Conservation (phyloP, 2,888 invertebrate genomes). For the Archips xylosteana region DNA sequence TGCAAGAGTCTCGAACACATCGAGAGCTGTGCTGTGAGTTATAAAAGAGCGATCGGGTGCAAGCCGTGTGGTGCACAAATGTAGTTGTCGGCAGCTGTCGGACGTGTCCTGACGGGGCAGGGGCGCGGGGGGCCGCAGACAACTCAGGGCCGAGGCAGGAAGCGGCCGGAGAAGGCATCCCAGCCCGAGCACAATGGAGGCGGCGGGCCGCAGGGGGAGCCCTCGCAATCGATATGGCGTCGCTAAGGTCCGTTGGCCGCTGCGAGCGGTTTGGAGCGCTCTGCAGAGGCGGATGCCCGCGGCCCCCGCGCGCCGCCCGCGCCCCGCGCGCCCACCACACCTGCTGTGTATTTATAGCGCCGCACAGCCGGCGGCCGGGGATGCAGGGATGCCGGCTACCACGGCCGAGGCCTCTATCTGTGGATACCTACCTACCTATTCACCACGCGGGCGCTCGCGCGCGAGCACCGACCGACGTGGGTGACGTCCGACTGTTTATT, state of each 20-base stretch:
- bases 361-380: constrained; percentile 75
- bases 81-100: constrained; percentile 71
- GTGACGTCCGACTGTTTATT: constrained; percentile 71
- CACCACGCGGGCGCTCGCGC: constrained; percentile 52
- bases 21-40: constrained; percentile 14
- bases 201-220: constrained; percentile 84
- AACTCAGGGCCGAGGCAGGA: constrained; percentile 77
- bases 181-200: constrained; percentile 80
- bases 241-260: constrained; percentile 86
- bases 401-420: constrained; percentile 67
- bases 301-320: constrained; percentile 64
- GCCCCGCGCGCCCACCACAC: constrained; percentile 74
- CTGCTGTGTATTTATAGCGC: constrained; percentile 85
- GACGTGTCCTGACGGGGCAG: constrained; percentile 65
- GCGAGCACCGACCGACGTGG: constrained; percentile 56
- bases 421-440: constrained; percentile 14
- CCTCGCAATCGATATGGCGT: constrained; percentile 86
- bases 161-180: constrained; percentile 83
- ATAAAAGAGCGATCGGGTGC: constrained; percentile 41
- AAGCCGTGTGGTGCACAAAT: constrained; percentile 56
- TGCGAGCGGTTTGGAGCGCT: constrained; percentile 80
- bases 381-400: constrained; percentile 79
- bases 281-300: constrained; percentile 81
- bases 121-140: constrained; percentile 61
- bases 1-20: constrained; percentile 16